These are phyloP conservation scores for Drosophila repletoides DNA, from an alignment of 1,140 invertebrate genomes.

Conservation along the genomic window DNA sequence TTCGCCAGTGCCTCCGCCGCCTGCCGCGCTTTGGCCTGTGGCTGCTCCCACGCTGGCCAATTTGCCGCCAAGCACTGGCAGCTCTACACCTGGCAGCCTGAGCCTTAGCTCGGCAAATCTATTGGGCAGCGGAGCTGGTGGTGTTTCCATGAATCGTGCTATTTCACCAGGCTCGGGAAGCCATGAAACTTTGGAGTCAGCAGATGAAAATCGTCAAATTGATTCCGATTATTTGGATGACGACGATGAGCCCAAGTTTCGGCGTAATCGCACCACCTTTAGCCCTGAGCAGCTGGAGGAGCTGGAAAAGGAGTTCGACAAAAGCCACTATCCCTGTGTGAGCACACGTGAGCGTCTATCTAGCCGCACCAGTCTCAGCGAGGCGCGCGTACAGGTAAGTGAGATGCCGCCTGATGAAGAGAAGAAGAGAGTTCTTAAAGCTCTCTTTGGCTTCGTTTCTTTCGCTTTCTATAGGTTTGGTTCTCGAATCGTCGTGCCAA, in stretches of 20 bases:
- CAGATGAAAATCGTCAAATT: conserved; percentile 77
- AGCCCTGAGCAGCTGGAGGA: conserved; percentile 96
- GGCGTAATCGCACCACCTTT: conserved; percentile 96
- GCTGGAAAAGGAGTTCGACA: conserved; percentile 97
- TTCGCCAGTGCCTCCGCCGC: conserved; percentile 49
- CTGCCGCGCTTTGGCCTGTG: conserved; percentile 62
- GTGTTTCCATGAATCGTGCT: conserved; percentile 48
- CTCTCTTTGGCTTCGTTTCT: neutral
- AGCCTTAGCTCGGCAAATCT: conserved; percentile 58
- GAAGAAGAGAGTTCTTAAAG: neutral
- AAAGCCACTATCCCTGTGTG: conserved; percentile 97
- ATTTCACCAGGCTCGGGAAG: conserved; percentile 79
- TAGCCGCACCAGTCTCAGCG: conserved; percentile 95
- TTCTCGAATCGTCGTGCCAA: conserved; percentile 99
- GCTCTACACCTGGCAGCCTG: conserved; percentile 20
- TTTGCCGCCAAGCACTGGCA: conserved; percentile 47
- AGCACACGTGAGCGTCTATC: conserved; percentile 95
- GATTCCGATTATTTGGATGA: conserved; percentile 89
- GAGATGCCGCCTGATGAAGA: neutral
- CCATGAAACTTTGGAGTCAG: conserved; percentile 79
- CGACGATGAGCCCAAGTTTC: conserved; percentile 94
- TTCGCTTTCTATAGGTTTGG: conserved; percentile 89
- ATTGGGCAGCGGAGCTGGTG: conserved; percentile 33
- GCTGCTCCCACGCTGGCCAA: conserved; percentile 64
- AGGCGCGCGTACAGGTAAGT: conserved; percentile 96